Percentiles rank a stretch among this genome's conserved stretches.
These are phyloP conservation scores for Cyanoramphus novaezelandiae DNA, from an alignment of 2,113 vertebrate genomes.

Conservation along the genomic window DNA sequence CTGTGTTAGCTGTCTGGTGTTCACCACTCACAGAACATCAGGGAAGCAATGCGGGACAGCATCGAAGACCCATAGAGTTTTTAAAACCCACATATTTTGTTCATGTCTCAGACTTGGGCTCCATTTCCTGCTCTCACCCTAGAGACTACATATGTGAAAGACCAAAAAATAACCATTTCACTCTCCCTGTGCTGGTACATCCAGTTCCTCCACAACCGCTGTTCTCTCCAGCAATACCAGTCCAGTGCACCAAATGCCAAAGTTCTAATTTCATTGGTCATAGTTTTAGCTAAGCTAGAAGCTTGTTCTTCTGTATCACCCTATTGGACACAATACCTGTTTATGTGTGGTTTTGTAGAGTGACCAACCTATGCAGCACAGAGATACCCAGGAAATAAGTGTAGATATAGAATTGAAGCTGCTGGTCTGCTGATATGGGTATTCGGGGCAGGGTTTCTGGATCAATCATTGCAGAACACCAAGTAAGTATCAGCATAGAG, in stretches of 20 bases:
- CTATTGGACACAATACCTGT: too few species aligned
- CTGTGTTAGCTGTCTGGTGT: not conserved
- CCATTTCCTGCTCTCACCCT: not conserved
- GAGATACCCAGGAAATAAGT: not conserved
- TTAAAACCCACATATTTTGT: not conserved
- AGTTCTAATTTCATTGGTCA: not conserved
- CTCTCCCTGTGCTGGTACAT: not conserved
- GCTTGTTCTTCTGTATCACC: not conserved
- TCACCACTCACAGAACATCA: not conserved
- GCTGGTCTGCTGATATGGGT: not conserved
- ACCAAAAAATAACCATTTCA: not conserved
- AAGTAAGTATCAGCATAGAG: not conserved
- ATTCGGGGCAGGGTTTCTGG: not conserved
- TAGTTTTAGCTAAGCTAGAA: not conserved
- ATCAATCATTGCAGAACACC: not conserved
- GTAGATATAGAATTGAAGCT: accelerated
- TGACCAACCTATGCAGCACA: not conserved
- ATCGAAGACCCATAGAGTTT: accelerated
- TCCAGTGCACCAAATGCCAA: not conserved
- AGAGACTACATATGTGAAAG: not conserved
- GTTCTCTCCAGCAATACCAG: not conserved
- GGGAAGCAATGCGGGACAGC: not conserved
- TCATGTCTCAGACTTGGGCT: not conserved
- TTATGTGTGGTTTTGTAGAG: not conserved
- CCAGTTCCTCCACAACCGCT: not conserved